Percentiles rank a stretch among this genome's conserved stretches.
These are phyloP conservation scores for Crossaster papposus DNA, from an alignment of 53 echinoderm and acorn worm genomes.

Conservation along the genomic window DNA sequence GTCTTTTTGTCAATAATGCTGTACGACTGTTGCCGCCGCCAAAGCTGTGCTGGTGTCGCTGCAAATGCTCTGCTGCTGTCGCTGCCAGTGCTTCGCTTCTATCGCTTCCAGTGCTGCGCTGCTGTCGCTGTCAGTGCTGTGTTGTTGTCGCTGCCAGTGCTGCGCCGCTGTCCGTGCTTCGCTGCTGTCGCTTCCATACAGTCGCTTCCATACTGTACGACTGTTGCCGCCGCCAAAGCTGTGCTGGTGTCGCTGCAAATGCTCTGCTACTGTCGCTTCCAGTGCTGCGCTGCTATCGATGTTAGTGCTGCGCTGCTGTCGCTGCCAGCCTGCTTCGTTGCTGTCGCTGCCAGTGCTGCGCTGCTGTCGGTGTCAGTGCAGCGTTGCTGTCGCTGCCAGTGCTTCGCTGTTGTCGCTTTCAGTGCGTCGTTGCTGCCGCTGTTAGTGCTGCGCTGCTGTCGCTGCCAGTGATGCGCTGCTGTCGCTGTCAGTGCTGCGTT, in stretches of 20 bases:
- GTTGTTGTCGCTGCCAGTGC: not conserved
- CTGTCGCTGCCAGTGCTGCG: not conserved
- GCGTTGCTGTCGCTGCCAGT: not conserved
- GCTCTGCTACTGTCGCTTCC: not conserved
- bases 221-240: not conserved
- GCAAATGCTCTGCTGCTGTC: not conserved
- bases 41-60: not conserved
- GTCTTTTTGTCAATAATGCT: not conserved
- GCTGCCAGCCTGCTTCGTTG: not conserved
- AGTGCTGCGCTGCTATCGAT: not conserved
- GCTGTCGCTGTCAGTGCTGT: not conserved
- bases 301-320: not conserved
- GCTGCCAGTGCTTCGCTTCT: not conserved
- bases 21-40: not conserved
- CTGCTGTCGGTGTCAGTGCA: not conserved
- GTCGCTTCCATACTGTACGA: not conserved
- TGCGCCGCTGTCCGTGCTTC: not conserved
- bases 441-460: not conserved
- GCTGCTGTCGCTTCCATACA: not conserved
- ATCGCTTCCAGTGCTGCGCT: not conserved
- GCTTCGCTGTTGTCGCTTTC: not conserved
- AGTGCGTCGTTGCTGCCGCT: not conserved
- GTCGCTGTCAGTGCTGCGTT: not conserved
- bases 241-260: not conserved
- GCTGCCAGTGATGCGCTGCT: not conserved